A percentile compares a stretch with the other conserved stretches of the same genome.
Evolutionary conservation across 37 sponge, comb jelly and placozoan genomes (phyloP).

Genomic region (Haliclona indistincta): DNA sequence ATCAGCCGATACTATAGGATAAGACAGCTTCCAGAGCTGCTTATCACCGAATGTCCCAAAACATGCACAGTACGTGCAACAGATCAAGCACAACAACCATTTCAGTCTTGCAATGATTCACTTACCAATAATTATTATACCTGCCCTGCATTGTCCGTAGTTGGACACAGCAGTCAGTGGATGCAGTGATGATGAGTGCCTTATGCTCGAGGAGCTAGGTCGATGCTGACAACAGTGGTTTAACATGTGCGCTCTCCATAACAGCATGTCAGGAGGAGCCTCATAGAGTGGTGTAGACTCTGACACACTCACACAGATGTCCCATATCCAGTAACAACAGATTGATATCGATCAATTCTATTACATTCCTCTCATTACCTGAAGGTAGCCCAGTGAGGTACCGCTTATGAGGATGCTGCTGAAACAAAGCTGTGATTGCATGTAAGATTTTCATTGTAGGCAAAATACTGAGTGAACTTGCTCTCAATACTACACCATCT

Average conservation of each 20-base stretch:
- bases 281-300: neutral
- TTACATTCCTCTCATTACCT: conserved; percentile 77
- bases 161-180: conserved; percentile 70
- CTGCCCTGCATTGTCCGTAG: conserved; percentile 74
- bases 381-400: too few species aligned
- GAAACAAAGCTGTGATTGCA: too few species aligned
- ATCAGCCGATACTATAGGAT: conserved; percentile 12
- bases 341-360: too few species aligned
- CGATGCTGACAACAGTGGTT: conserved; percentile 49
- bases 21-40: conserved; percentile 31
- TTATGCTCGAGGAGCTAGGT: conserved; percentile 54
- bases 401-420: too few species aligned
- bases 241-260: conserved; percentile 63
- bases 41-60: conserved; percentile 83
- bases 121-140: conserved; percentile 54
- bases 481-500: conserved; percentile 37
- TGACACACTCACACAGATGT: conserved; percentile 45
- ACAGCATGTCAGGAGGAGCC: conserved; percentile 40
- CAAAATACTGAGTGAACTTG: conserved; percentile 63
- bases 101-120: neutral
- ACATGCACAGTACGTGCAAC: too few species aligned
- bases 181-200: conserved; percentile 57
- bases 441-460: too few species aligned
- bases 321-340: too few species aligned
- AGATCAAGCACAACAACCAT: neutral